phyloP scores from a whole-genome alignment of 2,113 vertebrate genomes.

The Chamaea fasciata region DNA sequence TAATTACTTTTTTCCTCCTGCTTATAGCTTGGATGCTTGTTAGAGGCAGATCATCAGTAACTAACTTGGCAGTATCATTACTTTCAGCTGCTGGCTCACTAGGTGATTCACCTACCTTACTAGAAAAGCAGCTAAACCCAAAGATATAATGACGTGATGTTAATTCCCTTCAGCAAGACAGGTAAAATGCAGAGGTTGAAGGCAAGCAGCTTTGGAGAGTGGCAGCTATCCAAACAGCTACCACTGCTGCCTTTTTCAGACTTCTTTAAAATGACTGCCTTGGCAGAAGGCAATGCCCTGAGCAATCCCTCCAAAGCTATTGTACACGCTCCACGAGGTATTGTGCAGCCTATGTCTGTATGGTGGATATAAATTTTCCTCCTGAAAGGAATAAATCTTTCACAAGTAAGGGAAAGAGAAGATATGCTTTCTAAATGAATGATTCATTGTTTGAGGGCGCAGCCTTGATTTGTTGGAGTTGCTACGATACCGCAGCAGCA shows the following conservation, averaged over 20 bases:
- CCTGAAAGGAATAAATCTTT: slow-evolving; percentile 22
- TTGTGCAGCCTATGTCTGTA: background rate
- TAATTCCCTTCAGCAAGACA: background rate
- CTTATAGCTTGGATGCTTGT: background rate
- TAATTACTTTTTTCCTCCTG: background rate
- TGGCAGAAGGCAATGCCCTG: background rate
- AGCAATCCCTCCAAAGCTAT: background rate
- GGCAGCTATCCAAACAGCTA: background rate
- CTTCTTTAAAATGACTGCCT: background rate
- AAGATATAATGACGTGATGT: background rate
- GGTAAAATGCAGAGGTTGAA: slow-evolving; percentile 2
- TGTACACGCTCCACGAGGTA: background rate
- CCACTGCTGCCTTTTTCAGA: background rate
- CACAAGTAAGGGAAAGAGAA: background rate
- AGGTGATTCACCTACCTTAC: background rate
- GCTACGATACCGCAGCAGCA: slow-evolving; percentile 4
- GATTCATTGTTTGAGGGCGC: slow-evolving; percentile 22
- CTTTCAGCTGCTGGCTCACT: background rate
- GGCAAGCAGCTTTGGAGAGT: background rate
- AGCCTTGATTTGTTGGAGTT: slow-evolving; percentile 3
- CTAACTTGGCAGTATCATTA: background rate
- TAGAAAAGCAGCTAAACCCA: background rate
- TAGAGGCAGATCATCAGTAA: background rate
- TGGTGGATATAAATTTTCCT: slow-evolving; percentile 14
- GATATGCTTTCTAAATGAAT: slow-evolving; percentile 42